Base-by-base conservation (phyloP, 2,797 vertebrate genomes). In the Pseudochromis fuscus region DNA sequence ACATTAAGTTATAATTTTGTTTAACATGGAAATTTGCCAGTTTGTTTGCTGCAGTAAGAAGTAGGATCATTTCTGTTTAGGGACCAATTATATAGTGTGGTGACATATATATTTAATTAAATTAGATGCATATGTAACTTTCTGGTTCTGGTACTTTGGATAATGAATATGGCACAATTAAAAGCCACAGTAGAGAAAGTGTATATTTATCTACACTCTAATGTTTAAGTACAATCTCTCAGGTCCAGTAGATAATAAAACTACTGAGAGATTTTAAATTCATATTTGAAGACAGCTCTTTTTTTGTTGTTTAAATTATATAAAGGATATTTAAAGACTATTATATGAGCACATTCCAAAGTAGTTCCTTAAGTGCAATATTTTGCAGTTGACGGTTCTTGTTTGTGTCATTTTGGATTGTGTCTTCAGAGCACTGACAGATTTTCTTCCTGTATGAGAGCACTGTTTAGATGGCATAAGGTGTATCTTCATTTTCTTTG, bases 321-420 rank as follows among this genome's bases (percentile, higher is more conserved):
- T 86, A 50, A 84, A 82, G 40, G 82, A 56, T 89, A 88, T 93
- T 92, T 92, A 88, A 90, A 77, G 53, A 77, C 63, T 57, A 49
- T 66, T 48, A 68, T 77, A 71, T 75, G 70, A 89, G 87, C 89
- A 89, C 91, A 91, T 91, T 93, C 86, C 81, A 87, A 84, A 83
- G 72, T 89, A 89, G 88, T 79, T 89, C 79, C 85, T 84, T 78
- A 93, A 90, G 92, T 95, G 94, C 94, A 95, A 95, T 94, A 94
- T 91, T 94, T 93, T 91, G 94, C 93, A 93, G 91, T 68, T 87
- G 85, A 87, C 87, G 79, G 81, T 87, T 87, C 83, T 90, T 68
- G 67, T 80, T 35, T 88, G 67, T 74, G 62, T 67, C 75, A 72
- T 83, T 74, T 90, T 87, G 61, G 81, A 84, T 86, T 81, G 68